Evolutionary conservation across 2,888 invertebrate species (phyloP).

Genomic region (Osmoderma eremita): DNA sequence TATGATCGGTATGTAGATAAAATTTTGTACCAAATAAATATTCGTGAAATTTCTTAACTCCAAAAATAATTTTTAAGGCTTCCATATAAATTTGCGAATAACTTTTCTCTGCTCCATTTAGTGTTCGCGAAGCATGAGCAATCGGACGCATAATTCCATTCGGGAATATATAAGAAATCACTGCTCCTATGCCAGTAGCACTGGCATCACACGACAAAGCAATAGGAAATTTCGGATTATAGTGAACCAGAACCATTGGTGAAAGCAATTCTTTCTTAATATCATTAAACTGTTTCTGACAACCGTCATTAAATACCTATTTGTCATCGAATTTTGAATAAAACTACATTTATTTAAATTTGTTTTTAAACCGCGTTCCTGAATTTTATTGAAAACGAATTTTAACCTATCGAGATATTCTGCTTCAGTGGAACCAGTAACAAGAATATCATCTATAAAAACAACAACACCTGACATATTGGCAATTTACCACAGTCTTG

Average conservation of each 20-base stretch:
- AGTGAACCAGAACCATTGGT: not conserved
- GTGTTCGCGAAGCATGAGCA: constrained; percentile 18
- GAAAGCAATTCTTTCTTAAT: constrained; percentile 6
- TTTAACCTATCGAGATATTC: constrained; percentile 16
- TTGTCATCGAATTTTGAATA: constrained; percentile 33
- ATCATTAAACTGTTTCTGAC: not conserved
- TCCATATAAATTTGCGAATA: constrained; percentile 32
- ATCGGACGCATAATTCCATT: constrained; percentile 7
- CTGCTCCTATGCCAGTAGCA: constrained; percentile 3
- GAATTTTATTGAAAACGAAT: constrained; percentile 42
- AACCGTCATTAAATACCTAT: not conserved
- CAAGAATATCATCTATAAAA: constrained; percentile 39
- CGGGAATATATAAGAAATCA: not conserved
- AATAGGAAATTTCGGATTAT: not conserved
- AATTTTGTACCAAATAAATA: constrained; percentile 58
- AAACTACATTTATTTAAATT: constrained; percentile 30
- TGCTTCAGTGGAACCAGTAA: not conserved
- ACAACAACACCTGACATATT: too few relatives aligned
- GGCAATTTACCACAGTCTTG: too few relatives aligned
- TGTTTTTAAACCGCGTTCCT: constrained; percentile 40
- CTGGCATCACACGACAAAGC: not conserved
- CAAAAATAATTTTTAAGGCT: constrained; percentile 39
- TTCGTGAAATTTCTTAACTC: constrained; percentile 55
- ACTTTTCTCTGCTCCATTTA: not conserved
- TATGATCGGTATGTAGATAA: constrained; percentile 54